Conservation (phyloP, 2,888 invertebrate species). For the Pasiphila rectangulata region DNA sequence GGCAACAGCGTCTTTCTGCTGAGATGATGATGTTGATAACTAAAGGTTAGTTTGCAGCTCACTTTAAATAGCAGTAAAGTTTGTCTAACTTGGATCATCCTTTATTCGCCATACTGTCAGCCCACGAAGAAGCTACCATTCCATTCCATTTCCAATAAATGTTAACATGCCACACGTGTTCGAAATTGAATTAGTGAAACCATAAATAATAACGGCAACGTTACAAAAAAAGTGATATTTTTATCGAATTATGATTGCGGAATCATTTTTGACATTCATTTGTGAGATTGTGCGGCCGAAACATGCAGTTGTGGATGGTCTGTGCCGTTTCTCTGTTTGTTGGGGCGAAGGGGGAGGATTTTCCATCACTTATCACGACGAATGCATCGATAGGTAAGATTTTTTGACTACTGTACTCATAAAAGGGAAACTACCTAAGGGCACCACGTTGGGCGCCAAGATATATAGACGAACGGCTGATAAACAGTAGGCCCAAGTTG, state of each 20-base stretch:
- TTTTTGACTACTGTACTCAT: no score
- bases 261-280: constrained; percentile 34
- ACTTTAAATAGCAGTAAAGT: no score
- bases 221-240: constrained; percentile 32
- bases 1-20: no score
- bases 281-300: constrained; percentile 39
- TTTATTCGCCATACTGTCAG: constrained; percentile 11
- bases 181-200: constrained; percentile 43
- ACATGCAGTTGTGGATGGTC: constrained; percentile 55
- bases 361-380: constrained; percentile 86
- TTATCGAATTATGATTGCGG: constrained; percentile 59
- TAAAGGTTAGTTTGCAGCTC: no score
- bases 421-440: no score
- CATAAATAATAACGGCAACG: constrained; percentile 45
- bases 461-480: no score
- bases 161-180: constrained; percentile 58
- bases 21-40: no score
- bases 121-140: constrained; percentile 25
- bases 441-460: constrained; percentile 3
- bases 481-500: constrained; percentile 2
- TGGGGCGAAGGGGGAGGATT: constrained; percentile 76
- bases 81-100: constrained; percentile 1
- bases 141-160: constrained; percentile 47
- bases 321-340: constrained; percentile 42
- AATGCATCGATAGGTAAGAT: constrained; percentile 87